Base-by-base conservation (phyloP, 2,797 vertebrate genomes). In the Cryptoprocta ferox region DNA sequence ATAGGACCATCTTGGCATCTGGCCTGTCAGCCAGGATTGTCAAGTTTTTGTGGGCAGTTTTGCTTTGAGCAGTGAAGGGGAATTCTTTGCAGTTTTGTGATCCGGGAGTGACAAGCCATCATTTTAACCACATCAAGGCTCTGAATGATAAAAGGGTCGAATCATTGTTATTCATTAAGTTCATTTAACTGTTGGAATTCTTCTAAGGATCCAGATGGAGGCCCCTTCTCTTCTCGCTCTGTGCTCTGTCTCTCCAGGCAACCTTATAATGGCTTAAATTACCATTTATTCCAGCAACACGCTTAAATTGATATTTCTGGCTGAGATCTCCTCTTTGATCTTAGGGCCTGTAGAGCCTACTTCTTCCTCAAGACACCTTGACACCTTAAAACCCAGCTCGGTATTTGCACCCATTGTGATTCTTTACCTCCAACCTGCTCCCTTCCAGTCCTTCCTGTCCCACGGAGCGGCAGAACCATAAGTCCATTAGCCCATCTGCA, bases 51-150 rank as follows among this genome's bases (percentile, higher is more conserved):
- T 53, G 73, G 19, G 7, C 32, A 32, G 0, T 78, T 61, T 82
- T 91, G 73, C 85, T 70, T 86, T 80, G 26, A 56, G 9, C 59
- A 37, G 1, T 32, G 39, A 84, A 39, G 30, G 89, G 30, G 32
- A 92, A 45, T 61, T 94, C 63, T 89, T 66, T 1, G 11, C 24
- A 24, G 50, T 59, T 88, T 89, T 97, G 70, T 80, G 88, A 50
- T 78, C 53, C 35, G 21, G 59, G 71, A 59, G 21, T 82, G 73
- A 85, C 53, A 89, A 61, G 59, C 75, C 9, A 28, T 75, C 70
- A 45, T 93, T 94, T 93, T 83, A 87, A 91, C 79, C 86, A 48
- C 37, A 56, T 91, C 73, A 85, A 75, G 42, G 61, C 82, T 66
- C 71, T n/a, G 70, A 61, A 59, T 45, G 48, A 94, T 91, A 32